Evolutionary conservation across 2,888 invertebrate genomes (phyloP).

Genomic region (Oeneis ivallda): DNA sequence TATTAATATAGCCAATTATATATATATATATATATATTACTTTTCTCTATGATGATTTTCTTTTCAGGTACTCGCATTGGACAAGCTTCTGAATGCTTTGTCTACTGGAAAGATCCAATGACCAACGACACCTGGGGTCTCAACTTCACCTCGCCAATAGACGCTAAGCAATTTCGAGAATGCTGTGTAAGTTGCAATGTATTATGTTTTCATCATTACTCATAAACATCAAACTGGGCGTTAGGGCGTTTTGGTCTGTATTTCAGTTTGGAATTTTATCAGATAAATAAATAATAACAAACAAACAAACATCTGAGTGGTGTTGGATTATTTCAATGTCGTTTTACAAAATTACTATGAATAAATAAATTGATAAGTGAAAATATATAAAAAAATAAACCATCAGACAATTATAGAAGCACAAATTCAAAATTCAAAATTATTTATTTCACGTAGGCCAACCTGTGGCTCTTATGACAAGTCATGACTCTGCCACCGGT

Average conservation of each 20-base stretch:
- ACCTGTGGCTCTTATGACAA: too few relatives aligned
- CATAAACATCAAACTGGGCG: constrained; percentile 15
- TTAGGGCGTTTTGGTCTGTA: neutral
- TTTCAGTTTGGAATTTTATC: neutral
- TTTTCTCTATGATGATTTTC: too few relatives aligned
- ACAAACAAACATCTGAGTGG: neutral
- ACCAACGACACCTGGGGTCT: constrained; percentile 99
- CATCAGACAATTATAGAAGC: too few relatives aligned
- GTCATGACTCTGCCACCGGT: too few relatives aligned
- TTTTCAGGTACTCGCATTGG: constrained; percentile 95
- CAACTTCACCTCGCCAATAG: constrained; percentile 98
- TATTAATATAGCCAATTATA: too few relatives aligned
- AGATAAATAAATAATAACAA: neutral
- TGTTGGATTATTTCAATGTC: too few relatives aligned
- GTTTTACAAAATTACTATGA: too few relatives aligned
- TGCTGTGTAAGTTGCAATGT: constrained; percentile 93
- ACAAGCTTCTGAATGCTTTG: constrained; percentile 99
- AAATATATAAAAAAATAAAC: too few relatives aligned
- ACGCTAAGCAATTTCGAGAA: constrained; percentile 98
- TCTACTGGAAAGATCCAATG: constrained; percentile 99
- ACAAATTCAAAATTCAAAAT: too few relatives aligned
- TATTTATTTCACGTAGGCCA: too few relatives aligned
- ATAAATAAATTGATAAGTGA: too few relatives aligned
- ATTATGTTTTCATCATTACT: constrained; percentile 11
- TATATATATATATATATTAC: too few relatives aligned